Percentiles rank a stretch among this genome's conserved stretches.
phyloP scores from a whole-genome alignment of 2,797 vertebrate species.

The Luscinia megarhynchos region DNA sequence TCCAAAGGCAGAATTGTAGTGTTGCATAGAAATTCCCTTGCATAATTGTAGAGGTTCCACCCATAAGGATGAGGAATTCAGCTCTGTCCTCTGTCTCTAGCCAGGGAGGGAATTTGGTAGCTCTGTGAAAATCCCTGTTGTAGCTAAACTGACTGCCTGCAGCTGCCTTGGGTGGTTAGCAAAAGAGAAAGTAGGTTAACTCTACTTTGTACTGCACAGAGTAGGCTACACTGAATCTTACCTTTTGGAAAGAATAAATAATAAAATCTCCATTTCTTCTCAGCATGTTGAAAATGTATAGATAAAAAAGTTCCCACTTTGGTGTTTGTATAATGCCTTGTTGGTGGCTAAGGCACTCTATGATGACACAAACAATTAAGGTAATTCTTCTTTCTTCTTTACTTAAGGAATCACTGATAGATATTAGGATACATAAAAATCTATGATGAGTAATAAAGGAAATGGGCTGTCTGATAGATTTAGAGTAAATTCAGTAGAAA shows the following conservation, averaged over 20 bases:
- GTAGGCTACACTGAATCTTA: not conserved
- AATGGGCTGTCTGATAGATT: not conserved
- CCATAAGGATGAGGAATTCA: not conserved
- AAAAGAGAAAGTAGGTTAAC: not conserved
- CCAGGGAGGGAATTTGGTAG: not conserved
- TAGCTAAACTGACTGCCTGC: slow-evolving; percentile 6
- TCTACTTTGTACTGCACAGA: not conserved
- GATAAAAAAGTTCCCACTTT: not conserved
- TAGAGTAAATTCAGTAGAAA: not conserved
- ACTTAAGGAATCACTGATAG: not conserved
- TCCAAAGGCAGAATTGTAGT: not conserved
- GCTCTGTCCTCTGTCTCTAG: not conserved
- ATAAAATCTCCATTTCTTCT: not conserved
- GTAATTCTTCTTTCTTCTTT: not conserved
- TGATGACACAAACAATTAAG: not conserved
- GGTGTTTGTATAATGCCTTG: not conserved
- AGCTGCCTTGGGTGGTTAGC: slow-evolving; percentile 2
- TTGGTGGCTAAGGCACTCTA: not conserved
- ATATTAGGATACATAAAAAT: not conserved
- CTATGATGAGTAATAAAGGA: not conserved
- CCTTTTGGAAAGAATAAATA: not conserved
- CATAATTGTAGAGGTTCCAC: not conserved
- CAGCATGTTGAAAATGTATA: not conserved
- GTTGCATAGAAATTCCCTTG: not conserved
- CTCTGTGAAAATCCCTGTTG: slow-evolving; percentile 5